phyloP scores from a whole-genome alignment of 2,888 invertebrate species.

The Mantis religiosa region DNA sequence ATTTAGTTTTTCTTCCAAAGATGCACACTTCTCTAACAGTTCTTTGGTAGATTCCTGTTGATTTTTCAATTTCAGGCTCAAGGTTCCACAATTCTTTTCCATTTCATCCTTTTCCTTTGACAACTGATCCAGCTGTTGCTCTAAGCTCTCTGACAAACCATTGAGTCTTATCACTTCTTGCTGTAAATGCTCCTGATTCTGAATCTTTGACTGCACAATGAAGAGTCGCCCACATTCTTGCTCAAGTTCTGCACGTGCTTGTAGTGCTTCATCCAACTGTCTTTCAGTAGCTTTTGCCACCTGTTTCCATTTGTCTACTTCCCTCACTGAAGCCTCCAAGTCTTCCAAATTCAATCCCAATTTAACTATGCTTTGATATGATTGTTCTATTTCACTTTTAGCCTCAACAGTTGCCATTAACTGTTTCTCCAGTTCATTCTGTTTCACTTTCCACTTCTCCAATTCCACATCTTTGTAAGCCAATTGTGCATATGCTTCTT shows the following conservation, averaged over 20 bases:
- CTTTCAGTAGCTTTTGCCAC: constrained; percentile 22
- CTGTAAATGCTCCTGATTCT: constrained; percentile 14
- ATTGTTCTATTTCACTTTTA: not conserved
- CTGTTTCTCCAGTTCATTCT: constrained; percentile 38
- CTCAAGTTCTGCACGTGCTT: constrained; percentile 22
- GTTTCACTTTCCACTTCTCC: constrained; percentile 41
- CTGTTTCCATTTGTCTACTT: constrained; percentile 21
- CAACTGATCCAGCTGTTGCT: not conserved
- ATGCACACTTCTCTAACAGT: not conserved
- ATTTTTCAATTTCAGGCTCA: not conserved
- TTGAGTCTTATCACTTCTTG: constrained; percentile 3
- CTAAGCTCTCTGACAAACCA: not conserved
- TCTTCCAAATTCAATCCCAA: not conserved
- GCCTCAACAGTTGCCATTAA: not conserved
- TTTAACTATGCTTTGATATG: not conserved
- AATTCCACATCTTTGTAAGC: constrained; percentile 37
- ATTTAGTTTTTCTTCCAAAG: not conserved
- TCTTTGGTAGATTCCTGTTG: not conserved
- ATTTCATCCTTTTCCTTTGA: not conserved
- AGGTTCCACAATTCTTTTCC: not conserved
- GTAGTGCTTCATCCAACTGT: constrained; percentile 13
- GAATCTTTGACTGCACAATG: constrained; percentile 15
- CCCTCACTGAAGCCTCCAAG: not conserved
- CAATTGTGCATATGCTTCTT: not conserved
- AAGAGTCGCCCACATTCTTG: constrained; percentile 22